phyloP scores from a whole-genome alignment of 2,113 vertebrate species.

The Paedocypris sp. region DNA sequence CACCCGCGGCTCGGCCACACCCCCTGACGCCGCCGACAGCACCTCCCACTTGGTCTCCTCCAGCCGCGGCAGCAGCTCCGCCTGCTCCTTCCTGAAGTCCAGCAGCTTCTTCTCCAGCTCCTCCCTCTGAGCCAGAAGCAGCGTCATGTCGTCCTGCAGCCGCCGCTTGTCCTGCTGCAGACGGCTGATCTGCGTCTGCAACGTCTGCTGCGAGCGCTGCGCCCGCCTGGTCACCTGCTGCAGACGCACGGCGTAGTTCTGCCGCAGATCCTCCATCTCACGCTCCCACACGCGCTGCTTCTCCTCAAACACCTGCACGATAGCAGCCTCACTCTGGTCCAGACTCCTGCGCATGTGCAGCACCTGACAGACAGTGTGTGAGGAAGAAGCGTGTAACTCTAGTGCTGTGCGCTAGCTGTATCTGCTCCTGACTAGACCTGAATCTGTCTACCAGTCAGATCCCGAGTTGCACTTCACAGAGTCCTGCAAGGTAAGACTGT shows the following conservation, averaged over 20 bases:
- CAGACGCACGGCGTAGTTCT: conserved; percentile 75
- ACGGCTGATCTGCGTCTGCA: conserved; percentile 75
- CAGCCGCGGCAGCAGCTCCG: conserved; percentile 76
- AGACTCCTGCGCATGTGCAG: conserved; percentile 75
- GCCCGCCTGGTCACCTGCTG: conserved; percentile 79
- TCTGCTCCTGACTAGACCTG: too few species aligned
- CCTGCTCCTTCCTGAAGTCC: conserved; percentile 81
- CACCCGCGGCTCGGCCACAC: too few species aligned
- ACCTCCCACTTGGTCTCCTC: conserved; percentile 90
- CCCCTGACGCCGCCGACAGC: not conserved
- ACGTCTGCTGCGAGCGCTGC: conserved; percentile 72
- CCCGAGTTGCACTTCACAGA: too few species aligned
- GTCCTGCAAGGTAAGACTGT: too few species aligned
- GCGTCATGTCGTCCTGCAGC: conserved; percentile 69
- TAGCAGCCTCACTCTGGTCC: conserved; percentile 78
- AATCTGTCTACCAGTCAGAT: too few species aligned
- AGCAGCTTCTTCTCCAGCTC: conserved; percentile 80
- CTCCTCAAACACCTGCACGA: conserved; percentile 81
- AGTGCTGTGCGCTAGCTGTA: too few species aligned
- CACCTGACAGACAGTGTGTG: too few species aligned
- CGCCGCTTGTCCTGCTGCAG: conserved; percentile 81
- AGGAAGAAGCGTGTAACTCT: not conserved
- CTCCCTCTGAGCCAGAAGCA: conserved; percentile 72
- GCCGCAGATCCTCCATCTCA: conserved; percentile 75
- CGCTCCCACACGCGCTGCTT: conserved; percentile 82